Evolutionary conservation across 2,113 vertebrate species (phyloP), one percentile per base, ranked within the genome.

Genomic region (Gnathonemus echidnorhynchus): DNA sequence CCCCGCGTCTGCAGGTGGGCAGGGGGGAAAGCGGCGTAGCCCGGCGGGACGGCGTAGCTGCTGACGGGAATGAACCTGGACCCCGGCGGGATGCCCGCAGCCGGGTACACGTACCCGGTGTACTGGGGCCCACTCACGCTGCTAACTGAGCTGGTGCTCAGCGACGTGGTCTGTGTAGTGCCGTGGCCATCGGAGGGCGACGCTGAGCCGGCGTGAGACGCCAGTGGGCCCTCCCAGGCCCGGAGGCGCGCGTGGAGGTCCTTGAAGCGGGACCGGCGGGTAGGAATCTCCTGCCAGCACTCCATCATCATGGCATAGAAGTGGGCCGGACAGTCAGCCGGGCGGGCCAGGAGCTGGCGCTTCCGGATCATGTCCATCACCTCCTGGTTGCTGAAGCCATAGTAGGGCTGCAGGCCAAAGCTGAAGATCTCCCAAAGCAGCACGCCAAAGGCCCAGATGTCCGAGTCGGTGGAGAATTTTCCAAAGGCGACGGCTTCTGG

Each of bases 371-470:
- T 98, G 94, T 99, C 98, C 48, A 99, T 98, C 92, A 99, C 98
- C 92, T 99, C 98, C 94, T 99, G 98, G 92, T 99, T 99, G 90
- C 97, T 98, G 93, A 99, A 99, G 2, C 98, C 98, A 0, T 99
- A 99, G 62, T 97, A 99, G 0, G 98, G 98, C 93, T 99, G 98
- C 27, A 99, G 97, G 52, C 98, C 98, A 13, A 99, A 99, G 94
- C 98, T 99, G 95, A 99, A 99, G 56, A 99, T 97, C 92, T 99
- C 98, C 98, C 98, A 99, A 27, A 99, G 90, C 77, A 99, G 97
- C 0, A 99, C 98, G 0, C 98, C 98, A 9, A 98, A 99, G 0
- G 98, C 98, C 98, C 98, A 99, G 89, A 99, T 97, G 93, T 99
- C 98, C 0, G 98, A 99, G 94, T 99, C 98, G 0, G 97, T 96